Evolutionary conservation across 2,888 invertebrate species (phyloP).

Genomic region (Aphrophora alni): DNA sequence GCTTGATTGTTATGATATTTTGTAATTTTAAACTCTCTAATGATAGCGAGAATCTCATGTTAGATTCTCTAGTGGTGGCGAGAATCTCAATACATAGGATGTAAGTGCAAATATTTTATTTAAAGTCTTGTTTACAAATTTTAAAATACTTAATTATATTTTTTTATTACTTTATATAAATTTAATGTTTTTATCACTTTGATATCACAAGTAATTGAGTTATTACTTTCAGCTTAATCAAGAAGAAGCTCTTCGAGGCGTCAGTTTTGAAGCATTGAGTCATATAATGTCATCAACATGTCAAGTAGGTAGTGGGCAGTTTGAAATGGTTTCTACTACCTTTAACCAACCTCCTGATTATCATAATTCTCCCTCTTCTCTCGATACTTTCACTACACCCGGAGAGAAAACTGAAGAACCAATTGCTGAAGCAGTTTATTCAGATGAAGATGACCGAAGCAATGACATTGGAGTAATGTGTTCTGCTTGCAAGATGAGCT

Average conservation of each 20-base stretch:
- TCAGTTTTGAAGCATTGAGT: constrained; percentile 37
- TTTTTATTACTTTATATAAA: no score
- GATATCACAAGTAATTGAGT: no score
- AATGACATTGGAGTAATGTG: constrained; percentile 28
- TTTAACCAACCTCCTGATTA: constrained; percentile 14
- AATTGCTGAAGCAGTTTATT: constrained; percentile 26
- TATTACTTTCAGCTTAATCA: constrained; percentile 35
- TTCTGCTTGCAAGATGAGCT: constrained; percentile 26
- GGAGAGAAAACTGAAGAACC: constrained; percentile 27
- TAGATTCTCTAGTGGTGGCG: no score
- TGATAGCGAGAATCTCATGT: no score
- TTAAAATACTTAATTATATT: no score
- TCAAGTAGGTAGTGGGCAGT: constrained; percentile 32
- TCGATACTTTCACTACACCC: constrained; percentile 11
- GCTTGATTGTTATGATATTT: no score
- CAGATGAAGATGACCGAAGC: constrained; percentile 24
- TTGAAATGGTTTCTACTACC: constrained; percentile 16
- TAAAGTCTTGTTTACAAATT: no score
- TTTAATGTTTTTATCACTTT: no score
- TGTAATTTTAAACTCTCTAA: no score
- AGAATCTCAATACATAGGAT: no score
- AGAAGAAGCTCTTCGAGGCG: constrained; percentile 33
- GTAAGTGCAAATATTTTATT: no score
- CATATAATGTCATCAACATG: constrained; percentile 37
- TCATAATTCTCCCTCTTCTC: constrained; percentile 20